Conservation (phyloP, 2,888 invertebrate genomes). For the Saturnia pavonia region DNA sequence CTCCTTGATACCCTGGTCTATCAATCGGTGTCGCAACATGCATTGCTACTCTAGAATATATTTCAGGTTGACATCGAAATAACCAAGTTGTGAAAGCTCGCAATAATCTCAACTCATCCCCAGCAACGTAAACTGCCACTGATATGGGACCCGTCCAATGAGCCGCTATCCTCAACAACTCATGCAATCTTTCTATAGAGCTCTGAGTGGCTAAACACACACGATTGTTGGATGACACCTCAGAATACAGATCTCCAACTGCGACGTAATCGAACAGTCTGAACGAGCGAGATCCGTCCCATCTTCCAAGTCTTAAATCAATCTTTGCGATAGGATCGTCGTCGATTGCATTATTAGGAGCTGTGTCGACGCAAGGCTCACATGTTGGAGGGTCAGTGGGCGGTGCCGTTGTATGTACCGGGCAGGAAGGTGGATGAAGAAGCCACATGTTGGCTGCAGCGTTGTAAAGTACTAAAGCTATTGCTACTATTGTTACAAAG, state of each 20-base stretch:
- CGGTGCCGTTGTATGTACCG: conserved; percentile 41
- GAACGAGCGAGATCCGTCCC: conserved; percentile 87
- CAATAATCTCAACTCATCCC: conserved; percentile 88
- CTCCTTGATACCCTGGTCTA: conserved; percentile 83
- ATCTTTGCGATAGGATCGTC: conserved; percentile 80
- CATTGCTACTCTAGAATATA: conserved; percentile 88
- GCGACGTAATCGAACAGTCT: conserved; percentile 88
- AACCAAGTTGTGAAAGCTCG: conserved; percentile 89
- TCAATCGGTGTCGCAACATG: conserved; percentile 88
- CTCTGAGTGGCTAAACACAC: conserved; percentile 93
- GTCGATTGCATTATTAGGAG: conserved; percentile 50
- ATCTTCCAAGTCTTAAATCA: conserved; percentile 86
- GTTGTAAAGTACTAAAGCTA: conserved; percentile 84
- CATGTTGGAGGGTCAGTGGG: conserved; percentile 57
- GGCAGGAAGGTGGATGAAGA: conserved; percentile 58
- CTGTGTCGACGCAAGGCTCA: conserved; percentile 64
- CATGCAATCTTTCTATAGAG: conserved; percentile 90
- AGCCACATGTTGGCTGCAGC: conserved; percentile 72
- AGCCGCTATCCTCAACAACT: conserved; percentile 88
- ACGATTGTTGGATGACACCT: conserved; percentile 79
- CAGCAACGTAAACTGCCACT: conserved; percentile 89
- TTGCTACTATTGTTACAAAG: conserved; percentile 83
- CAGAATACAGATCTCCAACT: conserved; percentile 85
- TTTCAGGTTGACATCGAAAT: conserved; percentile 86
- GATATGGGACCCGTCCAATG: conserved; percentile 95